Percentiles rank a stretch among this genome's conserved stretches.
phyloP scores from a whole-genome alignment of 30 jellyfish, hydroid and myxozoan species.

The Turritopsis dohrnii region DNA sequence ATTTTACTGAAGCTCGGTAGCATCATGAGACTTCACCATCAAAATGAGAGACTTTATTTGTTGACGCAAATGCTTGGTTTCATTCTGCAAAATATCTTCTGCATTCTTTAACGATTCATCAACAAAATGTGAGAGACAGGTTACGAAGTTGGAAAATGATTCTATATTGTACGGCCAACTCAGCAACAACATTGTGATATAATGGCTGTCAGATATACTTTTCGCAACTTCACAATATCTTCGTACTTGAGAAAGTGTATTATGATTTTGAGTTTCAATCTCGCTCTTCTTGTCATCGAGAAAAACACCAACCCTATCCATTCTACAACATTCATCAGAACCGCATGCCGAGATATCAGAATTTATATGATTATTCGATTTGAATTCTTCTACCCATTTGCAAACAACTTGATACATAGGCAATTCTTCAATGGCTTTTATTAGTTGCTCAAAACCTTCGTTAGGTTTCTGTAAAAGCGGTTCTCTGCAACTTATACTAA shows the following conservation, averaged over 20 bases:
- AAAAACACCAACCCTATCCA: slow-evolving; percentile 21
- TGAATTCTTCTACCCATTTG: slow-evolving; percentile 9
- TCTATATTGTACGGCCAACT: slow-evolving; percentile 59
- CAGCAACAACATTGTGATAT: slow-evolving; percentile 49
- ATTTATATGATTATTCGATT: not conserved
- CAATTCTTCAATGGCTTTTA: slow-evolving; percentile 12
- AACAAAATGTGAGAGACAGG: not conserved
- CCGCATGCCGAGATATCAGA: slow-evolving; percentile 1
- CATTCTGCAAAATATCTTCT: slow-evolving; percentile 14
- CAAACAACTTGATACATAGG: slow-evolving; percentile 6
- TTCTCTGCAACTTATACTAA: slow-evolving; percentile 6
- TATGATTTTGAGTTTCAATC: slow-evolving; percentile 17
- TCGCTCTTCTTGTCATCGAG: slow-evolving; percentile 34
- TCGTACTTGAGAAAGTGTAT: slow-evolving; percentile 1
- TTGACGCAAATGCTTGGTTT: slow-evolving; percentile 20
- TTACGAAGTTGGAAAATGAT: not conserved
- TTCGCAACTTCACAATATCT: slow-evolving; percentile 2
- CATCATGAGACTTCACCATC: not conserved
- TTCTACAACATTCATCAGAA: slow-evolving; percentile 31
- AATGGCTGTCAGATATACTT: slow-evolving; percentile 46
- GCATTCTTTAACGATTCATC: slow-evolving; percentile 6
- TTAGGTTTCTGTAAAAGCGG: not conserved
- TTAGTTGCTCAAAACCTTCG: not conserved
- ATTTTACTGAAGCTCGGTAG: not conserved
- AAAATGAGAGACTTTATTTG: slow-evolving; percentile 18